Evolutionary conservation across 2,113 vertebrate genomes (phyloP).

Genomic region (Gymnorhina tibicen): DNA sequence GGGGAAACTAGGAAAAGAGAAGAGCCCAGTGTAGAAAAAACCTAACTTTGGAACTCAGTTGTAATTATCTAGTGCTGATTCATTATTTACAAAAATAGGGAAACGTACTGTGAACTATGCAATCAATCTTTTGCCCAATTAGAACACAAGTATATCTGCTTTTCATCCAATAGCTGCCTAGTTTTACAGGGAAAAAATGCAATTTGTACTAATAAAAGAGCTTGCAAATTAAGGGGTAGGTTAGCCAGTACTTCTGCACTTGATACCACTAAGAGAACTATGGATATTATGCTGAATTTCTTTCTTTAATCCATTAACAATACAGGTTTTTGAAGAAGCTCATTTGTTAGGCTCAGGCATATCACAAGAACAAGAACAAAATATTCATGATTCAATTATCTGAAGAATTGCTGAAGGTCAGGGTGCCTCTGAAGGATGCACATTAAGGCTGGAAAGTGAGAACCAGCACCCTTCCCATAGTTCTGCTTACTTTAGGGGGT

Average conservation of each 20-base stretch:
- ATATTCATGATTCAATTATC: not conserved
- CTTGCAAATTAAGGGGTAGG: not conserved
- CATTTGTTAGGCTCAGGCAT: not conserved
- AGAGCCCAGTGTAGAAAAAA: not conserved
- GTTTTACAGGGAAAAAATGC: not conserved
- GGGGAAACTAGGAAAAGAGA: not conserved
- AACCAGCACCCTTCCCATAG: not conserved
- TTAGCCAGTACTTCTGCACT: not conserved
- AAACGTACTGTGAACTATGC: not conserved
- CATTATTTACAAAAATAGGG: conserved; percentile 12
- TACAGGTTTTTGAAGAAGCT: not conserved
- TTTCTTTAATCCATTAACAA: not conserved
- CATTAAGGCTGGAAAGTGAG: not conserved
- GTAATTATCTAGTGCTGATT: not conserved
- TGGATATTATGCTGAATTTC: not conserved
- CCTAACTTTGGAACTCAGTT: not conserved
- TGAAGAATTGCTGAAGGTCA: not conserved
- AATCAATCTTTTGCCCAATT: not conserved
- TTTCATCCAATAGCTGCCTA: not conserved
- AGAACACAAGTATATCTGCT: not conserved
- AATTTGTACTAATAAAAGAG: not conserved
- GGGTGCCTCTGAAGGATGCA: not conserved
- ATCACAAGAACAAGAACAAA: not conserved
- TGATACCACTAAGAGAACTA: not conserved
- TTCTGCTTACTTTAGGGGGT: not conserved